Base-by-base conservation (phyloP, 1,140 invertebrate species). In the Dreissena rostriformis region DNA sequence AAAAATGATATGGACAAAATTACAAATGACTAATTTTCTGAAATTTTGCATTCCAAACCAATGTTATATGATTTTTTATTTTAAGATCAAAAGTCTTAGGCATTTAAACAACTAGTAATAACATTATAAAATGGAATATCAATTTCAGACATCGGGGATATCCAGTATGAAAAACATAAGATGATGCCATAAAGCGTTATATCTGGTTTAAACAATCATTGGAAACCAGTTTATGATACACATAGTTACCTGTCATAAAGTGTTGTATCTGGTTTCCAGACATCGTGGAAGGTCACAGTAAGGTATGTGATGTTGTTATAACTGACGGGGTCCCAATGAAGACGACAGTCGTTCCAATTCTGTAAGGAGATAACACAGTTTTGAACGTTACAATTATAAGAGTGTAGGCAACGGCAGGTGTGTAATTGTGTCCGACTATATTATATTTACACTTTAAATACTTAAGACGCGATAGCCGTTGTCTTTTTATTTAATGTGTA, bases 201-300 rank as follows among this genome's bases (percentile, higher is more conserved):
- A 68, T 22, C 19, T 26, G 28, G 17, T 6, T 14, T 52, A 1
- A 51, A 72, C 17, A 29, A 14, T 15, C 14, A 52, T 12, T 14
- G 29, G 39, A 49, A 26, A 2, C 28, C 19, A n/a, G 28, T n/a
- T 39, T 5, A 5, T 39, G 39, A 39, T 39, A 39, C 39, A 39
- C n/a, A n/a, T n/a, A n/a, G 39, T 5, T 57, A 82, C 80, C 80
- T 82, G 63, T 82, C 80, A 66, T 82, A 82, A 1, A 82, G 57
- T 19, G 80, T 75, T 22, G 75, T 75, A 39, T 82, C 80, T n/a
- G 80, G 80, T 2, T 68, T n/a, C 80, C 80, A 82, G 7, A 82
- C 65, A 28, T 82, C 72, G 12, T n/a, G 19, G 61, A 66, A 82
- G 15, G 51, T 67, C 28, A 82, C 19, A 61, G 66, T 75, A 8